Percentiles rank a stretch among this genome's conserved stretches.
Evolutionary conservation across 1,140 invertebrate genomes (phyloP).

Genomic region (Lepeophtheirus salmonis): DNA sequence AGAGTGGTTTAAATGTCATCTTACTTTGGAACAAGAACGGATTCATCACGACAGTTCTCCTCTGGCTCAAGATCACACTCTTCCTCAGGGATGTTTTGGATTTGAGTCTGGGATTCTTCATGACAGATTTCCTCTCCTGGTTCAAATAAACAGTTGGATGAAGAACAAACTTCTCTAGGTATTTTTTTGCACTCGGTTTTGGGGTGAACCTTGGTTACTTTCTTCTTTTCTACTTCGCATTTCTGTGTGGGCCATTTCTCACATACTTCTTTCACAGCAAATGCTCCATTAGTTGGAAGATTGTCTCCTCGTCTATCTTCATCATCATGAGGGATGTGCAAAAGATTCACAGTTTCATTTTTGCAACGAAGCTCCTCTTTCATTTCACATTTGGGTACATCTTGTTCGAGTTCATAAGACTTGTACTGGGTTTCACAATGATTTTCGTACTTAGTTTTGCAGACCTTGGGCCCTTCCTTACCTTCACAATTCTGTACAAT

Average conservation of each 20-base stretch:
- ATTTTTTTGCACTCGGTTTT: neutral
- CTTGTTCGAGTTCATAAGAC: neutral
- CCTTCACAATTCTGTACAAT: neutral
- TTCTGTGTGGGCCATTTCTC: constrained; percentile 1
- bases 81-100: constrained; percentile 15
- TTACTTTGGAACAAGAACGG: constrained; percentile 15
- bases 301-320: too few species aligned
- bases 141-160: neutral
- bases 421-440: constrained; percentile 3
- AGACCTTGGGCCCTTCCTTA: neutral
- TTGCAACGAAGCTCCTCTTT: neutral
- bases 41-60: constrained; percentile 2
- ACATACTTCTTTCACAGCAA: neutral
- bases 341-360: neutral
- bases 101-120: neutral
- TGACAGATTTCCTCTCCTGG: neutral
- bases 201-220: neutral
- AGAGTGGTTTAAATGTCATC: too few species aligned
- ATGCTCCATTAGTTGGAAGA: too few species aligned
- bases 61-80: constrained; percentile 15
- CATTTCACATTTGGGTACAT: neutral
- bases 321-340: neutral
- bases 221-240: neutral
- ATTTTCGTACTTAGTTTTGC: neutral
- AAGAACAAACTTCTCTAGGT: neutral